Base-by-base conservation (phyloP, 35 echinoderm and acorn worm species). In the Ophioderma brevispina region DNA sequence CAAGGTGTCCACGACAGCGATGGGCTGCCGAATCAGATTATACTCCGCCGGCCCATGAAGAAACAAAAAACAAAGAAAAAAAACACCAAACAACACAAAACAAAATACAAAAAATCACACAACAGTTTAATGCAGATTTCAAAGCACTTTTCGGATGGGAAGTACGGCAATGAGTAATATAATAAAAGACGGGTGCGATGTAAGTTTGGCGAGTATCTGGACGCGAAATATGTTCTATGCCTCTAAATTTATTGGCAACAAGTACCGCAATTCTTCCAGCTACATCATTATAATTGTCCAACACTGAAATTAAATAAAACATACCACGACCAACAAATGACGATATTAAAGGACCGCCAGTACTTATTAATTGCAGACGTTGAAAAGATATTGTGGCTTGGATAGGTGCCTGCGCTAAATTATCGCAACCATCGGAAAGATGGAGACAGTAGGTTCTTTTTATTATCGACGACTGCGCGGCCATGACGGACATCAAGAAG, bases 221-320 rank as follows among this genome's bases (percentile, higher is more conserved):
- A 23, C 0, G 37, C 52, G 17, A 78, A 88, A 55, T 88, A 79
- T n/a, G 86, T 23, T 37, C 77, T 88, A 35, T 76, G 31, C n/a
- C n/a, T n/a, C 76, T 87, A 76, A 36, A 87, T 76, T 41, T 87
- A 40, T 39, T 87, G 36, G 56, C 33, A 76, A 87, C 33, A 25
- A 43, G 40, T 84, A 84, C 25, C 39, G 49, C 19, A 11, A 30
- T 18, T 87, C 35, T 87, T 87, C 76, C 39, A 37, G 76, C 25
- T 32, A 87, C 64, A 87, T 87, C 5, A 37, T 87, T 19, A 87
- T 87, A 39, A 77, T 87, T 87, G 84, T 36, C 84, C 84, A 19
- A 87, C 84, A 25, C 19, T 75, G 76, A 34, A 76, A 77, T 76
- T 25, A 18, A 85, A 85, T 36, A 75, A 85, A 64, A 50, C 83